These are phyloP conservation scores for Halesus radiatus DNA, from an alignment of 1,140 invertebrate genomes.

Conservation along the genomic window DNA sequence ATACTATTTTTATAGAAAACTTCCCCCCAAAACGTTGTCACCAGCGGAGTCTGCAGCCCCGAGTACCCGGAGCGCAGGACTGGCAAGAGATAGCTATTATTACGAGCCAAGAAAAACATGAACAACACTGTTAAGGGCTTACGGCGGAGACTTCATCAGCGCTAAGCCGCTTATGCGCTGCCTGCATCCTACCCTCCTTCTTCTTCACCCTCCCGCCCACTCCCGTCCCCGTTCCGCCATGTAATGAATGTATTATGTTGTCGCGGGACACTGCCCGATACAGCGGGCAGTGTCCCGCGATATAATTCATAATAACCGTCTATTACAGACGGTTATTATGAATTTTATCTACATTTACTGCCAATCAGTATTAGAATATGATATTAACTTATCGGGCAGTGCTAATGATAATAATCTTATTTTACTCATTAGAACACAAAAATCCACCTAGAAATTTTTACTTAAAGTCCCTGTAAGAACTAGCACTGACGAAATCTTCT, in stretches of 20 bases:
- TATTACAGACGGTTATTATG: neutral
- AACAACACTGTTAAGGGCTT: slow-evolving; percentile 42
- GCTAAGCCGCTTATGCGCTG: slow-evolving; percentile 48
- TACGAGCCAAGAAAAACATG: slow-evolving; percentile 46
- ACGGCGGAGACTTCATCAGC: slow-evolving; percentile 46
- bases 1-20: too few relatives aligned
- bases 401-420: too few relatives aligned
- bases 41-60: neutral
- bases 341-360: neutral
- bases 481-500: too few relatives aligned
- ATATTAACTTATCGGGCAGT: too few relatives aligned
- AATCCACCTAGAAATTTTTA: too few relatives aligned
- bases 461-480: too few relatives aligned
- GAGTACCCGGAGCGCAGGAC: neutral
- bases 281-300: too few relatives aligned
- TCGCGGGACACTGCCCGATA: neutral
- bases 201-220: neutral
- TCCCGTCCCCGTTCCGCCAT: neutral
- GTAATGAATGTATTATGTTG: slow-evolving; percentile 51
- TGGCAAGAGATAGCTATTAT: slow-evolving; percentile 42
- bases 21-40: too few relatives aligned
- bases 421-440: too few relatives aligned
- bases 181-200: slow-evolving; percentile 48
- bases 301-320: too few relatives aligned
- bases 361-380: too few relatives aligned